A percentile compares a stretch with the other conserved stretches of the same genome.
These are phyloP conservation scores for Pammene fasciana DNA, from an alignment of 2,888 invertebrate genomes.

Conservation along the genomic window DNA sequence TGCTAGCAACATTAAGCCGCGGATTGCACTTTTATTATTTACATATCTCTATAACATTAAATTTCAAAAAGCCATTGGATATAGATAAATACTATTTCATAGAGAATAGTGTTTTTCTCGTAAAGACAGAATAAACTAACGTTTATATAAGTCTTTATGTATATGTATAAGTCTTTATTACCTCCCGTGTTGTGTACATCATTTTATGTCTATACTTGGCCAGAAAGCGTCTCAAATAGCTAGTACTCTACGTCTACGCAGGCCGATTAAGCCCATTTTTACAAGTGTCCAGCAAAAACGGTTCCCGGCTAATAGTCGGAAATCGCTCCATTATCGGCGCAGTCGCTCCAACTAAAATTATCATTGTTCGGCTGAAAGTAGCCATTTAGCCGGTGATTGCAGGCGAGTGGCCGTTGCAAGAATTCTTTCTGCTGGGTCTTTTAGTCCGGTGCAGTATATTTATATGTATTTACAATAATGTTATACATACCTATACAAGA, in stretches of 20 bases:
- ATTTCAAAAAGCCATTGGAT: too few relatives aligned
- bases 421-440: conserved; percentile 46
- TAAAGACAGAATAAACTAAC: too few relatives aligned
- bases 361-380: conserved; percentile 82
- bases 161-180: too few relatives aligned
- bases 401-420: conserved; percentile 53
- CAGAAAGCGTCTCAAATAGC: conserved; percentile 49
- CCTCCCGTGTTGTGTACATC: too few relatives aligned
- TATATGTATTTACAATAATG: background rate
- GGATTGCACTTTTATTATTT: too few relatives aligned
- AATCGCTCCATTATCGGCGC: conserved; percentile 81
- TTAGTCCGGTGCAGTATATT: background rate
- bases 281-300: conserved; percentile 73
- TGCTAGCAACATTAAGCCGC: background rate
- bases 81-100: too few relatives aligned
- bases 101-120: too few relatives aligned
- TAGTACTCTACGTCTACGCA: conserved; percentile 59
- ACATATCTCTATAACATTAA: too few relatives aligned
- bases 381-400: conserved; percentile 75
- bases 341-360: conserved; percentile 80
- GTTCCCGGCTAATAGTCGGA: conserved; percentile 77
- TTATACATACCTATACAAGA: background rate
- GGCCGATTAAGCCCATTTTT: conserved; percentile 73
- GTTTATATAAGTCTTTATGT: too few relatives aligned
- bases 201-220: too few relatives aligned